Percentiles rank a stretch among this genome's conserved stretches.
phyloP scores from a whole-genome alignment of 1,140 invertebrate genomes.

The Bradynema listronoti region DNA sequence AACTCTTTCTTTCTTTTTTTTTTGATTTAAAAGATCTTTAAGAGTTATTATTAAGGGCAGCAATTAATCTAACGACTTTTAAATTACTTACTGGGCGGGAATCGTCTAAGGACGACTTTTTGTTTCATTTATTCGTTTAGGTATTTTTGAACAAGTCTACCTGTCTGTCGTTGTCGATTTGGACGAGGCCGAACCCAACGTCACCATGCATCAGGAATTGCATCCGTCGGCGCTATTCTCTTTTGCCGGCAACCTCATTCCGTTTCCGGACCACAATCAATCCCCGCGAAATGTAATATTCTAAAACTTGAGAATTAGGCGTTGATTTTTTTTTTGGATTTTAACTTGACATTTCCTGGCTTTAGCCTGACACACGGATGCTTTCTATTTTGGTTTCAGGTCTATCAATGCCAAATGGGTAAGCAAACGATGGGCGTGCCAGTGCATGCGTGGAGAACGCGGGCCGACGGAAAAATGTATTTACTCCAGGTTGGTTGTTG shows the following conservation, averaged over 20 bases:
- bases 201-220: conserved; percentile 86
- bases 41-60: too few relatives aligned
- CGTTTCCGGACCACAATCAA: conserved; percentile 96
- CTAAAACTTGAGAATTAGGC: too few relatives aligned
- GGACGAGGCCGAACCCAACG: conserved; percentile 67
- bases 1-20: too few relatives aligned
- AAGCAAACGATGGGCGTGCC: conserved; percentile 99
- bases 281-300: conserved; percentile 91
- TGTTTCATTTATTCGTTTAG: conserved; percentile 58
- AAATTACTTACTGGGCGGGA: too few relatives aligned
- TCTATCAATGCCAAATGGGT: conserved; percentile 99
- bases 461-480: conserved; percentile 88
- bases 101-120: too few relatives aligned
- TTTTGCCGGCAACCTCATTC: conserved; percentile 85
- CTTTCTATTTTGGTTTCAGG: too few relatives aligned
- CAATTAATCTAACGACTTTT: too few relatives aligned
- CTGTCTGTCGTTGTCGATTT: conserved; percentile 76
- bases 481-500: conserved; percentile 59
- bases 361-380: too few relatives aligned
- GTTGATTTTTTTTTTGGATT: too few relatives aligned
- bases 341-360: too few relatives aligned
- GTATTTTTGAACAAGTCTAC: conserved; percentile 91
- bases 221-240: conserved; percentile 79
- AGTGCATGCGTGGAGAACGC: conserved; percentile 74
- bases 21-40: too few relatives aligned